phyloP scores from a whole-genome alignment of 2,113 vertebrate species.

The Papio anubis region DNA sequence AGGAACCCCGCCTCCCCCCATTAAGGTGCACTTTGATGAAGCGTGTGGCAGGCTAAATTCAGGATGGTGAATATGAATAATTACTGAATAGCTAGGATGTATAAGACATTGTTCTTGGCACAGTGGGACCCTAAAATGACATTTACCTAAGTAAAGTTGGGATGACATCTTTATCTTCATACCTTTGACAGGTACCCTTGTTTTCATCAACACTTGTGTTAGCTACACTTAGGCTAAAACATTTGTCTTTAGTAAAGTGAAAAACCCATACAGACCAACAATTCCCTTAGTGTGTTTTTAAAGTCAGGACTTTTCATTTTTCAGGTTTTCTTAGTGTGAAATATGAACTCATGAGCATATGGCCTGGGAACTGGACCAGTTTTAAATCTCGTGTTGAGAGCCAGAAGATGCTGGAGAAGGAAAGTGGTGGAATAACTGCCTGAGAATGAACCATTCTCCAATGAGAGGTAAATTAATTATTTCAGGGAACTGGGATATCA shows the following conservation, averaged over 20 bases:
- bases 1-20: not conserved
- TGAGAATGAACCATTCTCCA: conserved; percentile 29
- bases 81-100: not conserved
- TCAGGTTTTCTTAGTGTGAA: conserved; percentile 25
- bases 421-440: not conserved
- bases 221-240: not conserved
- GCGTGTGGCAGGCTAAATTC: not conserved
- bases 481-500: conserved; percentile 60
- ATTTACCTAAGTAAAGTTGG: not conserved
- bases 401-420: not conserved
- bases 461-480: conserved; percentile 50
- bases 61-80: not conserved
- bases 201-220: not conserved
- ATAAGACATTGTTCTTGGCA: not conserved
- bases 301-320: conserved; percentile 14
- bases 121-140: not conserved
- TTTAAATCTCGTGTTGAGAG: not conserved
- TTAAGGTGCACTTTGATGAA: not conserved
- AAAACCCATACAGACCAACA: not conserved
- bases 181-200: not conserved
- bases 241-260: not conserved
- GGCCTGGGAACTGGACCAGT: not conserved
- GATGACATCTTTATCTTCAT: not conserved
- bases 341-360: not conserved
- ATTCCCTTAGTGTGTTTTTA: not conserved